Base-by-base conservation (phyloP, 2,888 invertebrate genomes). In the Drosophila algonquin region DNA sequence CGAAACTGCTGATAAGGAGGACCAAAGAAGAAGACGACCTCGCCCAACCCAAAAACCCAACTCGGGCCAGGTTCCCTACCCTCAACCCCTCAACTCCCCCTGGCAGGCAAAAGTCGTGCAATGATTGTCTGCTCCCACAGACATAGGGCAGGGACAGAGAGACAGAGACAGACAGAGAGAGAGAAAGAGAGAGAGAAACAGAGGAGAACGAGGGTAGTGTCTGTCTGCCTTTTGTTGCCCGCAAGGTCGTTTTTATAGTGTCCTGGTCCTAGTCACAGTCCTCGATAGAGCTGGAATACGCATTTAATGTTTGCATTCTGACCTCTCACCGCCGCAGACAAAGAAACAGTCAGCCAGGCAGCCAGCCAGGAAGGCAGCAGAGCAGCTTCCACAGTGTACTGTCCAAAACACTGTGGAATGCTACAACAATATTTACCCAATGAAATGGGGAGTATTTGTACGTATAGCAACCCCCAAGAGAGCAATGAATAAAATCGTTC, bases 371-470 rank as follows among this genome's bases (percentile, higher is more conserved):
- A n/a, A n/a, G n/a, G n/a, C 59, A 60, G 44, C 61, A 63, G 75
- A 60, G 44, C 61, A 67, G 75, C 24, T 56, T 60, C 61, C 46
- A 51, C 73, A 68, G 71, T 70, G 70, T 30, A 30, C 30, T 30
- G 54, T 64, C 87, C 72, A 75, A 89, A 88, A 81, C 82, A 79
- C 81, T 76, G 78, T 73, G 81, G 89, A 89, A 90, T 87, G 78
- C 83, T 87, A 89, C 76, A 78, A 89, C 79, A 90, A 90, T 90
- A 90, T 90, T 90, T 90, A 76, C 76, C 82, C 88, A 89, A 89
- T 81, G 79, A 82, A 90, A 82, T 77, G 79, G 85, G 58, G 68
- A 53, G 54, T 55, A 62, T 16, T 40, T 40, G 46, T 52, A 2
- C 30, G 30, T 0, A 30, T 30, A 57, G 63, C 63, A 30, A 63